Evolutionary conservation across 2,797 vertebrate genomes (phyloP), one percentile per base, ranked within the genome.

Genomic region (Enteromius paludinosus): DNA sequence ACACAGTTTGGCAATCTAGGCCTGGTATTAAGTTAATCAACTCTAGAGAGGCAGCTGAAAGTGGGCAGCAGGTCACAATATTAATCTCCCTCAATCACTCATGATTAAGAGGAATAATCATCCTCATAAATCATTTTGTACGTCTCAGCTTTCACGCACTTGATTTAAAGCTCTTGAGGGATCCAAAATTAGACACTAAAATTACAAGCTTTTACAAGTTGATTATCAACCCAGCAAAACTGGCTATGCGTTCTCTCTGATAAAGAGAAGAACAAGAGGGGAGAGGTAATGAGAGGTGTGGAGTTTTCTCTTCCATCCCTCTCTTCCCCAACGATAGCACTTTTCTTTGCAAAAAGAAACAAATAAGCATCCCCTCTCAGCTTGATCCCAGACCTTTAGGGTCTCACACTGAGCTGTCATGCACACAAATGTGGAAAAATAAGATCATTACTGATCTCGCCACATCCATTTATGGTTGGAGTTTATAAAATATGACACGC

Each of bases 381-480:
- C 61, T 71, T 70, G 80, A 84, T 69, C 77, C 69, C 38, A 28
- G 35, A 45, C 18, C 70, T 82, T 69, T 78, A 45, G 75, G 61
- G 54, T 62, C 74, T 86, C 85, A 85, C 54, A 45, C 83, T 59
- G 28, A 78, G 75, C 83, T 87, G 86, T 85, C 88, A 85, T 68
- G 71, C 65, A 64, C 84, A 79, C 83, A 87, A 87, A 89, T 85
- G 68, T 84, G 82, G 76, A 87, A 85, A 89, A 85, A 89, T 87
- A 85, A 85, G 65, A 85, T 82, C 83, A 86, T 89, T 87, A 85
- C 81, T 62, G 70, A 70, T 45, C 82, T 64, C 66, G 64, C 64
- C 74, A 84, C 66, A 78, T 65, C 75, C 76, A 83, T 87, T 87
- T 87, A 86, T 52, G 83, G 79, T 59, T 64, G 6, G 52, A 83